Evolutionary conservation across 2,888 invertebrate species (phyloP).

Genomic region (Meteorus cinctellus): DNA sequence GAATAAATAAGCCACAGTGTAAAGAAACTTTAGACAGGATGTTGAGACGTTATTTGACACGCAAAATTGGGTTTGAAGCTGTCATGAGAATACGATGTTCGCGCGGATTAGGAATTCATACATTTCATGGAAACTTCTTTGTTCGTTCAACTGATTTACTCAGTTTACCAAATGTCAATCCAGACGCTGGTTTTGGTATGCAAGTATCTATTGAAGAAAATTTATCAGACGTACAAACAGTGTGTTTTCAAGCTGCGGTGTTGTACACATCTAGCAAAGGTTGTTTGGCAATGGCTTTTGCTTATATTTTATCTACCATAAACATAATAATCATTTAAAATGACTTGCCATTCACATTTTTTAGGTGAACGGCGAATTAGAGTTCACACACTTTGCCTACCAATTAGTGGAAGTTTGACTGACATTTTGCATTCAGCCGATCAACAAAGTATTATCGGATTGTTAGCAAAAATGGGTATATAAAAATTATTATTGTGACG

Average conservation of each 20-base stretch:
- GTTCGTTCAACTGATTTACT: slow-evolving; percentile 97
- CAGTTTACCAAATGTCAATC: slow-evolving; percentile 97
- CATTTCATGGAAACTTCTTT: slow-evolving; percentile 99
- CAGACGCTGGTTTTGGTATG: slow-evolving; percentile 98
- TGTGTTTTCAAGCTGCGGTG: slow-evolving; percentile 98
- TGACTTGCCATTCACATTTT: slow-evolving; percentile 44
- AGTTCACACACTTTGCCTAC: slow-evolving; percentile 97
- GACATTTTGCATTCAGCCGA: slow-evolving; percentile 94
- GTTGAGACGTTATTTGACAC: slow-evolving; percentile 90
- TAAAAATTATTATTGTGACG: slow-evolving; percentile 28
- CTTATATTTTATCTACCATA: neutral
- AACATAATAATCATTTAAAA: neutral
- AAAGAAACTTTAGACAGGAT: slow-evolving; percentile 84
- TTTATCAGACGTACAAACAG: slow-evolving; percentile 87
- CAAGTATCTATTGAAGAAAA: slow-evolving; percentile 97
- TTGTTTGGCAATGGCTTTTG: slow-evolving; percentile 53
- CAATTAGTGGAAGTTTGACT: slow-evolving; percentile 87
- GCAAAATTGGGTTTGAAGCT: slow-evolving; percentile 99
- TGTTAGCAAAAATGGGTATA: slow-evolving; percentile 96
- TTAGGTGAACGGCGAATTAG: slow-evolving; percentile 95
- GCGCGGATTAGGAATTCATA: slow-evolving; percentile 93
- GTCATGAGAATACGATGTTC: slow-evolving; percentile 98
- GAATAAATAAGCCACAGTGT: slow-evolving; percentile 80
- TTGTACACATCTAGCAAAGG: slow-evolving; percentile 96
- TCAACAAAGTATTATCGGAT: slow-evolving; percentile 92